phyloP scores from a whole-genome alignment of 2,888 invertebrate genomes.

The Ptychoptera albimana region DNA sequence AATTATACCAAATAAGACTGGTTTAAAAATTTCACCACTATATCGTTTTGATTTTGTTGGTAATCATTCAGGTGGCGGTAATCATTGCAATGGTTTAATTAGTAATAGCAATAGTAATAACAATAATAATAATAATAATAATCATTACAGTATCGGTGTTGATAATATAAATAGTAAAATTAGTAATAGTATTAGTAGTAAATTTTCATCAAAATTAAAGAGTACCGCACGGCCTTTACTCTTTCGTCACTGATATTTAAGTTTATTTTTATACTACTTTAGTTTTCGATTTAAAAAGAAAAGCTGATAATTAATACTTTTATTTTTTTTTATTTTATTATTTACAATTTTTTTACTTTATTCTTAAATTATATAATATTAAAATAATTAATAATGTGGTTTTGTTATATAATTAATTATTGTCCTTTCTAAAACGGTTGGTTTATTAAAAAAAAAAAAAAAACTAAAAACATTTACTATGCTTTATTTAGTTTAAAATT shows the following conservation, averaged over 20 bases:
- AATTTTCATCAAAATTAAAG: constrained; percentile 22
- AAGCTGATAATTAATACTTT: too few relatives aligned
- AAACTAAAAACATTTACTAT: too few relatives aligned
- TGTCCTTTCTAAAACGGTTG: too few relatives aligned
- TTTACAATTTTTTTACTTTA: too few relatives aligned
- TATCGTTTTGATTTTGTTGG: constrained; percentile 21
- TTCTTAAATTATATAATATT: too few relatives aligned
- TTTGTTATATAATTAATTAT: too few relatives aligned
- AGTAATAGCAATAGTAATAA: constrained; percentile 11
- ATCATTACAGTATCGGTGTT: background rate
- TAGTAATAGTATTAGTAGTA: constrained; percentile 9
- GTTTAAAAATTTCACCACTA: constrained; percentile 37
- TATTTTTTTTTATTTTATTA: too few relatives aligned
- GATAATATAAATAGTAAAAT: background rate
- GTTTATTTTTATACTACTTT: constrained; percentile 5
- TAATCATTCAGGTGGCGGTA: constrained; percentile 5
- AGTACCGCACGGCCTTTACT: constrained; percentile 29
- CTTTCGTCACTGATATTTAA: constrained; percentile 26
- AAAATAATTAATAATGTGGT: too few relatives aligned
- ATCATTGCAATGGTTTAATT: background rate
- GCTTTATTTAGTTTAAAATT: too few relatives aligned
- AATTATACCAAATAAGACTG: constrained; percentile 37
- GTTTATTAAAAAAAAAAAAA: too few relatives aligned
- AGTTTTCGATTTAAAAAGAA: too few relatives aligned
- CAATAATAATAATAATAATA: constrained; percentile 16